Evolutionary conservation across 2,797 vertebrate genomes (phyloP).

Genomic region (Pipistrellus pygmaeus): DNA sequence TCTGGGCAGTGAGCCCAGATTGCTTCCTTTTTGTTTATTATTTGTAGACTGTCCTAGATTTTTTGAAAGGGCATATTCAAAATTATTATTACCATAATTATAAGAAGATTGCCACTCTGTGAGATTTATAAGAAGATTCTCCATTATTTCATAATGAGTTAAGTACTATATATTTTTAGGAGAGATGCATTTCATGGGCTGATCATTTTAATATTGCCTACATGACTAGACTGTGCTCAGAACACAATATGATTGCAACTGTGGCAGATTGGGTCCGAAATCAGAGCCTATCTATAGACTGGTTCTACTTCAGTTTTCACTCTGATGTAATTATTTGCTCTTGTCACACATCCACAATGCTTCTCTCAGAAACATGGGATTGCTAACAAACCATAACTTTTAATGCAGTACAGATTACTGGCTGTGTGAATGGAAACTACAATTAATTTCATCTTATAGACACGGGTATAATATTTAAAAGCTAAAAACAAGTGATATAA

Average conservation of each 20-base stretch:
- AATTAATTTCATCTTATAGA: background rate
- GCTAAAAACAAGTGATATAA: background rate
- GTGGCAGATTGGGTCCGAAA: background rate
- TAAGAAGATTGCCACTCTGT: slow-evolving; percentile 50
- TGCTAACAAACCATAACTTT: slow-evolving; percentile 1
- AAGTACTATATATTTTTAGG: slow-evolving; percentile 33
- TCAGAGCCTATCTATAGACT: background rate
- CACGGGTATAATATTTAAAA: background rate
- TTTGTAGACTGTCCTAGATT: slow-evolving; percentile 74
- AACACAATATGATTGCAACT: background rate
- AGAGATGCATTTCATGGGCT: background rate
- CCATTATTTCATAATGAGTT: slow-evolving; percentile 69
- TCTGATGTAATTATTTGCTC: slow-evolving; percentile 2
- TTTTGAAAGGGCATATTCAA: slow-evolving; percentile 47
- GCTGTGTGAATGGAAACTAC: background rate
- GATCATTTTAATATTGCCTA: slow-evolving; percentile 39
- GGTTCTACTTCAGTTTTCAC: background rate
- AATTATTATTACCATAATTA: slow-evolving; percentile 76
- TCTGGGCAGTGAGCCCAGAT: slow-evolving; percentile 70
- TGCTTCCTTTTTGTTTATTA: slow-evolving; percentile 71
- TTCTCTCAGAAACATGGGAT: background rate
- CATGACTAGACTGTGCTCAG: background rate
- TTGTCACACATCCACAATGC: background rate
- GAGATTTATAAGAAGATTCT: slow-evolving; percentile 59
- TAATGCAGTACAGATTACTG: background rate